Evolutionary conservation across 2,113 vertebrate species (phyloP), one percentile per base, ranked within the genome.

Genomic region (Arizona elegans): DNA sequence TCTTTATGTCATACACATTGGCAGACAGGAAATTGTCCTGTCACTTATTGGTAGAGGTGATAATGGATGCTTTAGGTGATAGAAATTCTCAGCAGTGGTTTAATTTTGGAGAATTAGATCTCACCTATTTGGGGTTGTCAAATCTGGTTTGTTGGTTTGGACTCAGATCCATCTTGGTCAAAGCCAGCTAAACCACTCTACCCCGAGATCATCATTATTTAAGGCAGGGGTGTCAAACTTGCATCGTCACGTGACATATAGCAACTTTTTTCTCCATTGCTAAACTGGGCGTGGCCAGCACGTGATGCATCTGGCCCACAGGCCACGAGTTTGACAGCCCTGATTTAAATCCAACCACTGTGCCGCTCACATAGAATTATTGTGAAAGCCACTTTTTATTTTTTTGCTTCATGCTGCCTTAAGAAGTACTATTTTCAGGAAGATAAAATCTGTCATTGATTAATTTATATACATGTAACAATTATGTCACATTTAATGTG

Each of bases 1-100:
- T 24, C 54, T 59, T 54, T 55, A 24, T 54, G 56, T 55, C 33
- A 54, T 86, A 56, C 5, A 5, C 91, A 52, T 91, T 81, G 47
- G 87, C n/a, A 65, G 3, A 55, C 86, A 10, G 97, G 96, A 97
- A 97, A 95, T 96, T 93, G 91, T 11, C 87, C 90, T 0, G 93
- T 94, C 92, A 3, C 58, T 55, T 92, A 92, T 62, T 92, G 95
- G 95, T 93, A 91, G 95, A 96, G 96, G 96, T 95, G 97, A 92
- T 96, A 96, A 97, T 96, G 33, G 54, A 54, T 92, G 0, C 43
- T 90, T 47, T 70, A 2, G 5, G 87, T 91, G 91, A 54, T 56
- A 62, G 62, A 0, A 87, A 89, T 11, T 29, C 0, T 85, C 95
- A 90, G 29, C 19, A 47, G 55, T 53, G 50, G 86, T 86, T 53